Conservation (phyloP, 2,113 vertebrate genomes). For the Glaucidium brasilianum region DNA sequence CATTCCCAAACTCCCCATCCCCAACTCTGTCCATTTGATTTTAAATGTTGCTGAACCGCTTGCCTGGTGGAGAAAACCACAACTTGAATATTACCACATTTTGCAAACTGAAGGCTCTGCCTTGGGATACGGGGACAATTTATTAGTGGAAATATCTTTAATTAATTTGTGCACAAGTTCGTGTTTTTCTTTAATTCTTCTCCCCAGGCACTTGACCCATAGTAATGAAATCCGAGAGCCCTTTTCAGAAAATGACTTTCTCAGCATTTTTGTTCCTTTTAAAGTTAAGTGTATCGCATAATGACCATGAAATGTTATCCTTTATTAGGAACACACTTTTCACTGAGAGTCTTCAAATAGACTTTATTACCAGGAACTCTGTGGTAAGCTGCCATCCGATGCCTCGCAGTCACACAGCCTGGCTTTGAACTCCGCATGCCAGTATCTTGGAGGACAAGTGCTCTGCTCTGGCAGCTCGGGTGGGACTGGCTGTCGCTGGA, state of each 20-base stretch:
- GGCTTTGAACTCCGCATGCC: conserved; percentile 12
- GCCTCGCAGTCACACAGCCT: conserved; percentile 18
- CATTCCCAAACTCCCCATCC: neutral
- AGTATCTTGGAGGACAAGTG: neutral
- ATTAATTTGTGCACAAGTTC: conserved; percentile 81
- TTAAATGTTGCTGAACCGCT: conserved; percentile 63
- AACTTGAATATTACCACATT: conserved; percentile 75
- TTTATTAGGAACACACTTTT: conserved; percentile 80
- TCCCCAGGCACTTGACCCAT: conserved; percentile 76
- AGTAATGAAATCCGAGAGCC: conserved; percentile 76
- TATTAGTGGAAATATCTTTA: conserved; percentile 81
- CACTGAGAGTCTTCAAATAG: conserved; percentile 71
- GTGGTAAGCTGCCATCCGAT: conserved; percentile 51
- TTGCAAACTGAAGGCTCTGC: conserved; percentile 69
- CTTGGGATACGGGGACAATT: conserved; percentile 75
- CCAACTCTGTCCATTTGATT: conserved; percentile 55
- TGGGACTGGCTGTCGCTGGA: neutral
- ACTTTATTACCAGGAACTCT: conserved; percentile 64
- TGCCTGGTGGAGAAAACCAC: conserved; percentile 62
- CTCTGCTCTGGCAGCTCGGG: neutral
- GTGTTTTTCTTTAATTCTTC: conserved; percentile 78
- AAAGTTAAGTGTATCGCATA: conserved; percentile 77
- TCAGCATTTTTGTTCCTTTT: conserved; percentile 78
- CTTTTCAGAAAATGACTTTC: conserved; percentile 77
- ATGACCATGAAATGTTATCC: conserved; percentile 78